phyloP scores from a whole-genome alignment of 2,113 vertebrate species.

The Galeopterus variegatus region DNA sequence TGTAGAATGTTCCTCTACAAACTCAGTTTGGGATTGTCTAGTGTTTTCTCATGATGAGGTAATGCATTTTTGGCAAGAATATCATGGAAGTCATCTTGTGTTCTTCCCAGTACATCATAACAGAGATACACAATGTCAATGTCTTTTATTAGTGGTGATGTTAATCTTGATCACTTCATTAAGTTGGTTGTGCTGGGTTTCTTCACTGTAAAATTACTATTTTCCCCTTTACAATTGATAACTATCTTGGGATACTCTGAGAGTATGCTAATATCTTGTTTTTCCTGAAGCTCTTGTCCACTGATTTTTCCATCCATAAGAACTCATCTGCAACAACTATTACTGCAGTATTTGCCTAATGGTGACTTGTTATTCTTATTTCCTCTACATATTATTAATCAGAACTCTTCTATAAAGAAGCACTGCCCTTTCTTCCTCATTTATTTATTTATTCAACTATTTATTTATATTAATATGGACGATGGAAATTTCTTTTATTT shows the following conservation, averaged over 20 bases:
- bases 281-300: background rate
- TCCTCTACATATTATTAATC: background rate
- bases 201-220: background rate
- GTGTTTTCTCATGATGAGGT: background rate
- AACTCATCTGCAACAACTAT: background rate
- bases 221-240: conserved; percentile 34
- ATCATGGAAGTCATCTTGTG: background rate
- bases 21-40: background rate
- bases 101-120: background rate
- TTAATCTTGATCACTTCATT: background rate
- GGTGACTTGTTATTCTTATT: conserved; percentile 43
- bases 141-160: background rate
- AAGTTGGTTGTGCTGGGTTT: background rate
- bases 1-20: background rate
- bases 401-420: background rate
- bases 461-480: background rate
- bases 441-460: conserved; percentile 11
- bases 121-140: background rate
- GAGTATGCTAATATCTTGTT: background rate
- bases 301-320: background rate
- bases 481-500: background rate
- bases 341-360: background rate
- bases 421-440: background rate
- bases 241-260: background rate
- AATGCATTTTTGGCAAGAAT: background rate